phyloP scores from a whole-genome alignment of 2,888 invertebrate species.

The Ptilodon capucinus region DNA sequence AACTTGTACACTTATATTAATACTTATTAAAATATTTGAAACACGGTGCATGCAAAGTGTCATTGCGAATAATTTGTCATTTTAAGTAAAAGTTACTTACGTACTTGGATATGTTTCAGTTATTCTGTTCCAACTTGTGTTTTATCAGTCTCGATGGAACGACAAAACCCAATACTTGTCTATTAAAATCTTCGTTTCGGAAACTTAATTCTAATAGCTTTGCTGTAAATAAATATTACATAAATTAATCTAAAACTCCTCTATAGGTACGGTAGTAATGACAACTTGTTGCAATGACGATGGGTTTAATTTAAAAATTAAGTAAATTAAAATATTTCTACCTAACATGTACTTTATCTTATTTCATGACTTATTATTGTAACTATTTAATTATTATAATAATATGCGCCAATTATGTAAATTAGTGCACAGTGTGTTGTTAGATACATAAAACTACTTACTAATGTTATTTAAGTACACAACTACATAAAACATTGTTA shows the following conservation, averaged over 20 bases:
- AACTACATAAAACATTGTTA: constrained; percentile 45
- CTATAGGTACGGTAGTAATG: constrained; percentile 43
- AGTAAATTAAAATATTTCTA: constrained; percentile 9
- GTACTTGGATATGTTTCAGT: too few species aligned
- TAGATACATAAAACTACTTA: constrained; percentile 23
- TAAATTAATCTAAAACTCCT: background rate
- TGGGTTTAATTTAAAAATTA: constrained; percentile 51
- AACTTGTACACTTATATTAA: background rate
- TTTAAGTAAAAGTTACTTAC: too few species aligned
- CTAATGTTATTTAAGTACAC: constrained; percentile 39
- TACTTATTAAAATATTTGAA: constrained; percentile 24
- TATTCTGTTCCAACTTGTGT: too few species aligned
- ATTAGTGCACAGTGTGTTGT: constrained; percentile 31
- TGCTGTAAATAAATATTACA: too few species aligned
- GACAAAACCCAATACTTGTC: too few species aligned
- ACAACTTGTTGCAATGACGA: constrained; percentile 74
- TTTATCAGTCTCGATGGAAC: too few species aligned
- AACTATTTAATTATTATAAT: constrained; percentile 25
- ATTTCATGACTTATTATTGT: constrained; percentile 12
- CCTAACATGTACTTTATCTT: constrained; percentile 5
- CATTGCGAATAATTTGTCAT: constrained; percentile 76
- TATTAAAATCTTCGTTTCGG: too few species aligned
- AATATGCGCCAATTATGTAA: constrained; percentile 16
- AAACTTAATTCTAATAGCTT: too few species aligned
- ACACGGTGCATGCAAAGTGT: constrained; percentile 51